phyloP scores from a whole-genome alignment of 92 coral and sea anemone species.

The Epizoanthus ramosus region DNA sequence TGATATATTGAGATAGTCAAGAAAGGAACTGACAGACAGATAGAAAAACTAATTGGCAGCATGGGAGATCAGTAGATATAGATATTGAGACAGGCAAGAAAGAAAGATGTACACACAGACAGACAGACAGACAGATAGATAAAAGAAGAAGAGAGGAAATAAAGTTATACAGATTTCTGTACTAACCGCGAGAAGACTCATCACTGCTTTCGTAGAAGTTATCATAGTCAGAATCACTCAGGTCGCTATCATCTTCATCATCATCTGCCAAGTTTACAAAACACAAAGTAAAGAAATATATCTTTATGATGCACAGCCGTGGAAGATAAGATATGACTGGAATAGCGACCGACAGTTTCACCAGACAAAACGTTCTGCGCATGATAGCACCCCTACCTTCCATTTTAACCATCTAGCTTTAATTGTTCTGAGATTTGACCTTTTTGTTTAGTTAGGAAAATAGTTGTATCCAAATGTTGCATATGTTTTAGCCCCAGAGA shows the following conservation, averaged over 20 bases:
- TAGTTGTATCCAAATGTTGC: too few relatives aligned
- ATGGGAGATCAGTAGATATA: neutral
- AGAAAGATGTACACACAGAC: too few relatives aligned
- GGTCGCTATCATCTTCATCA: conserved; percentile 19
- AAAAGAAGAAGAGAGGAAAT: neutral
- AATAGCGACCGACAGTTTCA: too few relatives aligned
- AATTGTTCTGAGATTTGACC: too few relatives aligned
- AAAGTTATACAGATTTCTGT: neutral
- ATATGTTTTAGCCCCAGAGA: too few relatives aligned
- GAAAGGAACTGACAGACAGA: neutral
- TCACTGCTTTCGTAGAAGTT: conserved; percentile 2
- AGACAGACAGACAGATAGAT: neutral
- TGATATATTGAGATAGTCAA: neutral
- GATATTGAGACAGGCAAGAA: too few relatives aligned
- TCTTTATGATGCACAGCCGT: too few relatives aligned
- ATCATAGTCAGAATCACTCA: conserved; percentile 31
- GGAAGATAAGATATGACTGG: too few relatives aligned
- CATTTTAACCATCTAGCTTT: too few relatives aligned
- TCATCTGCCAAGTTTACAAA: conserved; percentile 15
- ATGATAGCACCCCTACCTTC: too few relatives aligned
- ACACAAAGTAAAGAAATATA: neutral
- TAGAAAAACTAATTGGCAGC: neutral
- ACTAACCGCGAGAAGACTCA: conserved; percentile 1
- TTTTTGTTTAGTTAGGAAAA: too few relatives aligned
- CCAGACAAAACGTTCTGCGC: too few relatives aligned